Evolutionary conservation across 2,797 vertebrate species (phyloP).

Genomic region (Ctenopoma kingsleyae): DNA sequence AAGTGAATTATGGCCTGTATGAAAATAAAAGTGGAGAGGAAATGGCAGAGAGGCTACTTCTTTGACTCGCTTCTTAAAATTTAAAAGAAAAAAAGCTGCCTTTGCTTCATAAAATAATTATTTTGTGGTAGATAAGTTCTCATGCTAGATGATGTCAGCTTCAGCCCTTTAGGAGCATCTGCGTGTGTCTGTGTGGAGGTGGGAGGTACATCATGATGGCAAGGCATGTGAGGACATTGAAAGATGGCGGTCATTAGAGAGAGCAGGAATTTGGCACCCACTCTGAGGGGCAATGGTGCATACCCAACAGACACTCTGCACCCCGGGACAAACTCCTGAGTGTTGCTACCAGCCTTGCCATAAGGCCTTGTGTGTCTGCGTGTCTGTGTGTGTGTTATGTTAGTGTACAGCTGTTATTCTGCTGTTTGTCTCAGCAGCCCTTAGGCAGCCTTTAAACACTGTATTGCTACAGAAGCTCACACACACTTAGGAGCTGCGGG

Average conservation of each 20-base stretch:
- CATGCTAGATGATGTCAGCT: conserved; percentile 32
- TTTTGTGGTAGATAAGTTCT: conserved; percentile 25
- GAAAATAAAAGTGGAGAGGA: conserved; percentile 23
- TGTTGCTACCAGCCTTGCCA: conserved; percentile 45
- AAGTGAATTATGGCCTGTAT: conserved; percentile 45
- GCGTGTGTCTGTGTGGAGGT: conserved; percentile 30
- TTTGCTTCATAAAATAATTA: conserved; percentile 15
- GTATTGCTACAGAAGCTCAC: conserved; percentile 28
- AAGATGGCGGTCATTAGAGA: conserved; percentile 78
- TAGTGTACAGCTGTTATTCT: conserved; percentile 63
- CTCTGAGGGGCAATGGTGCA: conserved; percentile 76
- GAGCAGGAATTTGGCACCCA: conserved; percentile 71
- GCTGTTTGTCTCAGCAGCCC: conserved; percentile 61
- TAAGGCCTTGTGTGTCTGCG: conserved; percentile 41
- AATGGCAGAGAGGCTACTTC: conserved; percentile 9
- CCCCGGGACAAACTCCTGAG: conserved; percentile 63
- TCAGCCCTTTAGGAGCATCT: conserved; percentile 15
- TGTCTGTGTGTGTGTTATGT: conserved; percentile 32
- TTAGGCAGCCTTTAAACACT: conserved; percentile 66
- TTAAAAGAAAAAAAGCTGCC: conserved; percentile 17
- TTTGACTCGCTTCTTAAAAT: conserved; percentile 11
- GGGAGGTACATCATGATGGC: conserved; percentile 40
- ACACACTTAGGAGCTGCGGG: conserved; percentile 24
- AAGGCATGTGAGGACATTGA: conserved; percentile 68
- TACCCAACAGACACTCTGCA: conserved; percentile 68